Base-by-base conservation (phyloP, 2,888 invertebrate genomes). In the Agelastica alni region DNA sequence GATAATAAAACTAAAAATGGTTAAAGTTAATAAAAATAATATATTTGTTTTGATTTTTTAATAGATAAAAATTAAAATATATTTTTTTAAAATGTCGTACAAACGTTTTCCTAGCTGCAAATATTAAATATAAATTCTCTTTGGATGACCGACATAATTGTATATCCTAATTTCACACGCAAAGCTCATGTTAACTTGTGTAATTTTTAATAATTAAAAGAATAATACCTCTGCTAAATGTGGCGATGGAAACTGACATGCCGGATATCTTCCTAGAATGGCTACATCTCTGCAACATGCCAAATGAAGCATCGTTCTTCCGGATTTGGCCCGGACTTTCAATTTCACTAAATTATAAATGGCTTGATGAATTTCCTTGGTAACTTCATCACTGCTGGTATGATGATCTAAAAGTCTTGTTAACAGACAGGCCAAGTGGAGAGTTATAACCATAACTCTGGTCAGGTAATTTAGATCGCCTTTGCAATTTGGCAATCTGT, bases 221-320 rank as follows among this genome's bases (percentile, higher is more conserved):
- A n/a, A n/a, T n/a, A n/a, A n/a, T 31, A 70, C 85, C 66, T 84
- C 83, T 4, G 91, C 88, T 61, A 89, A 80, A 65, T 85, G 81
- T 9, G 83, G 77, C 6, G 87, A 85, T 1, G 89, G 89, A 68
- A 89, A 87, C 67, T 83, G 83, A 70, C 85, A 86, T 4, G 86
- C 84, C 14, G 86, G 86, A 78, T 87, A 82, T 54, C 85, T 81
- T 9, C 86, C 85, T 22, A 83, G 80, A 30, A 87, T 80, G 13
- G 87, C 84, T 17, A 86, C 86, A 63, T 92, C 92, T 55, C 86
- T 83, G 67, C 88, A 87, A 77, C 93, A 93, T 53, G 92, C 91
- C 70, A 95, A 82, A 79, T 96, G 95, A 62, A 92, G 76, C 34
- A 87, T 83, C 2, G 88, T 84, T 36, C 89, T 80, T 0, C 88